Evolutionary conservation across 2,797 vertebrate species (phyloP), one percentile per base, ranked within the genome.

Genomic region (Hippopotamyrus pictus): DNA sequence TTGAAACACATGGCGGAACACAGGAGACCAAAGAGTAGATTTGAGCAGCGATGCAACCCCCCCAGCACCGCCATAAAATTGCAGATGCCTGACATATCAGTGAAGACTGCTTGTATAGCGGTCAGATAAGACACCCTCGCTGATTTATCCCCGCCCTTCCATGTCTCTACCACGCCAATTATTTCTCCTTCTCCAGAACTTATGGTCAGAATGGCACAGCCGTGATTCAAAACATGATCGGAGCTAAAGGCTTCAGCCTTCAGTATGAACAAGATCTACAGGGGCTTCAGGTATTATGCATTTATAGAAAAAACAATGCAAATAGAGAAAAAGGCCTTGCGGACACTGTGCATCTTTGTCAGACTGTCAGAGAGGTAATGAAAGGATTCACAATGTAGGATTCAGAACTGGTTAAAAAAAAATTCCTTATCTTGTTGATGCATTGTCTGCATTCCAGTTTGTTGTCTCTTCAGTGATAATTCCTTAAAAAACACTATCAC

Each of bases 81-180:
- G 41, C 76, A 82, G 76, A 82, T 82, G 76, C 76, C 76, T 82
- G 76, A 82, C 76, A 46, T 82, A 82, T 82, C 76, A 46, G 76
- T 82, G 41, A 82, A 82, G 76, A 46, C 17, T 82, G 41, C 76
- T 82, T 46, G 37, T 82, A 82, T 82, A 82, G 76, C 41, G 0
- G 76, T 82, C 76, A 82, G 76, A 82, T 82, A 82, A 44, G 37
- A 82, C 37, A 46, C 41, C 76, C 37, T 82, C 1, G 41, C 76
- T 82, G 76, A 82, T 46, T 82, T 46, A 82, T n/a, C 17, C 76
- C 76, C 6, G 33, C 19, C 41, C 76, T 82, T 19, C 19, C 19
- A 1, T 82, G 76, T n/a, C 41, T 82, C 76, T 82, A 22, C 76
- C 41, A 82, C 8, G 4, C 76, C 76, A 82, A 46, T 82, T 82